A percentile compares a stretch with the other conserved stretches of the same genome.
Evolutionary conservation across 2,113 vertebrate genomes (phyloP).

Genomic region (Hipposideros armiger): DNA sequence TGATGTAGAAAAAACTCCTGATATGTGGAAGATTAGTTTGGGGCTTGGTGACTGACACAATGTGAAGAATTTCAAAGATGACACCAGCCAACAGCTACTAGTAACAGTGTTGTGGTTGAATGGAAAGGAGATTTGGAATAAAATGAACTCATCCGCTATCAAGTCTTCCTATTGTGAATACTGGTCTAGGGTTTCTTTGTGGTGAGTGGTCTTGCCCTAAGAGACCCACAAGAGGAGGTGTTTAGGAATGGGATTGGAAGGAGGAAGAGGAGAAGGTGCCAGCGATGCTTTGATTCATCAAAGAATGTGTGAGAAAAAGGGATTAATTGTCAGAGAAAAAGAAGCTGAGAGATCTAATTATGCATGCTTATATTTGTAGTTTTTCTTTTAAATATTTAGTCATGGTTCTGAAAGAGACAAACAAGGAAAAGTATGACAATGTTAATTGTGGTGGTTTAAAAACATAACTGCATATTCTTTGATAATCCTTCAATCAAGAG

Average conservation of each 20-base stretch:
- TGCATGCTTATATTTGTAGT: background rate
- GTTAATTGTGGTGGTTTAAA: background rate
- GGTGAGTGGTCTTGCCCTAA: background rate
- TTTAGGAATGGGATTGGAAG: background rate
- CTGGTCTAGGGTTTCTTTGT: background rate
- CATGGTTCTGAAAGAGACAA: background rate
- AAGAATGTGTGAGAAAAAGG: background rate
- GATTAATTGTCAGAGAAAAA: background rate
- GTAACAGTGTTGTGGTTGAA: background rate
- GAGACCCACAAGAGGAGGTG: background rate
- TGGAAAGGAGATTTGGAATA: background rate
- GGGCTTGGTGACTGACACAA: background rate
- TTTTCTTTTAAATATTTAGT: background rate
- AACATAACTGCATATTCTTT: background rate
- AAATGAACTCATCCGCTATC: background rate
- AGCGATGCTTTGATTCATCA: background rate
- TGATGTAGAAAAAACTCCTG: background rate
- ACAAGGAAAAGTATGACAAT: background rate
- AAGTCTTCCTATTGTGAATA: background rate
- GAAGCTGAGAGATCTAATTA: background rate
- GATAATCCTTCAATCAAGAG: background rate
- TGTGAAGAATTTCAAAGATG: background rate
- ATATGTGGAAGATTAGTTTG: background rate
- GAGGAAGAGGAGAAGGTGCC: background rate
- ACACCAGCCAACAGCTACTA: background rate